Conservation (phyloP, 2,797 vertebrate species). For the Cossypha niveicapilla region DNA sequence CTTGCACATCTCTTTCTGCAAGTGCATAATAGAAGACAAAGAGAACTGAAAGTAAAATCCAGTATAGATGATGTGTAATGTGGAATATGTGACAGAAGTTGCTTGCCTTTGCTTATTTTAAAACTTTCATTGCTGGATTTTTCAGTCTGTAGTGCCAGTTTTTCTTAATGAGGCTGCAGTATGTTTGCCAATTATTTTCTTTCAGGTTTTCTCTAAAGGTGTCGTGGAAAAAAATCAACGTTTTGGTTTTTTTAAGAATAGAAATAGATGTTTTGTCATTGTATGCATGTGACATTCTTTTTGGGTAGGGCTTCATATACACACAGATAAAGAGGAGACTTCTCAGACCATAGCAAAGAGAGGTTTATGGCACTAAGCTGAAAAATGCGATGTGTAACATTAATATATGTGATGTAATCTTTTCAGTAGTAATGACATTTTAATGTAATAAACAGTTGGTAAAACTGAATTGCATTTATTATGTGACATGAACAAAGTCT, state of each 20-base stretch:
- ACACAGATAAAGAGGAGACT: background rate
- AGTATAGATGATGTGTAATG: background rate
- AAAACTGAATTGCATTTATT: background rate
- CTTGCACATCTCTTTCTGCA: background rate
- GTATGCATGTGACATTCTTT: background rate
- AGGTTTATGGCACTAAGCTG: background rate
- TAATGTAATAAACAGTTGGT: background rate
- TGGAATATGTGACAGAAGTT: background rate
- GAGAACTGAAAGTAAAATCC: background rate
- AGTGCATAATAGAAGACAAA: background rate
- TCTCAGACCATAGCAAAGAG: background rate
- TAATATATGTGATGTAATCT: background rate
- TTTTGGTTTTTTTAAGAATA: background rate
- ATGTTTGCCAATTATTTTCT: background rate
- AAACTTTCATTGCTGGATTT: slow-evolving; percentile 4
- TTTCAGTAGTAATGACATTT: background rate
- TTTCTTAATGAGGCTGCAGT: background rate
- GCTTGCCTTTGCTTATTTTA: background rate
- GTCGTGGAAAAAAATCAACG: background rate
- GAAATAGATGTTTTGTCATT: background rate
- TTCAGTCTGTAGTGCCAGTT: background rate
- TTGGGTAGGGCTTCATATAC: background rate
- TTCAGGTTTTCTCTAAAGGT: background rate
- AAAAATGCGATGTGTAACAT: background rate
- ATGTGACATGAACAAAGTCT: background rate